Evolutionary conservation across 92 coral and sea anemone species (phyloP).

Genomic region (Porites rus): DNA sequence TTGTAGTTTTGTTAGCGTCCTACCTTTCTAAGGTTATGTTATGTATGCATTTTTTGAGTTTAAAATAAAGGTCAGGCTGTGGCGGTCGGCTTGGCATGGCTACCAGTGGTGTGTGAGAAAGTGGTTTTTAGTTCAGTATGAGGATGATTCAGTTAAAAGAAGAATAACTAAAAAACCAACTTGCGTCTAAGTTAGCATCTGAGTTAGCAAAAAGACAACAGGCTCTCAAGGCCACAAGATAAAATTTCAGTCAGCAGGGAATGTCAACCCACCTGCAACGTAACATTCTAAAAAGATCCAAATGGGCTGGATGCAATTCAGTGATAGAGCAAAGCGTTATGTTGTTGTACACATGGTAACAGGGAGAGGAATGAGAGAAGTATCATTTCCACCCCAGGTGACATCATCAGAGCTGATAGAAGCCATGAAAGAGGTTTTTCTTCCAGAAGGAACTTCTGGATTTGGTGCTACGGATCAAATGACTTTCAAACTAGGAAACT

Average conservation of each 20-base stretch:
- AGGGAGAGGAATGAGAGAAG: constrained; percentile 29
- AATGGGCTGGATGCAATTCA: constrained; percentile 25
- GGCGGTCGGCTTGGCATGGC: no score
- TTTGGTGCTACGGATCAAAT: constrained; percentile 21
- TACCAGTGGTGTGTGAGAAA: no score
- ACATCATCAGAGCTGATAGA: constrained; percentile 29
- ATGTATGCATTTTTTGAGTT: no score
- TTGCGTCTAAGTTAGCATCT: no score
- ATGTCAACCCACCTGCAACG: not conserved
- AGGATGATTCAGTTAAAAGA: no score
- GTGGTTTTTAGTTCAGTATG: no score
- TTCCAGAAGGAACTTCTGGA: constrained; percentile 23
- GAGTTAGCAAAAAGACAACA: no score
- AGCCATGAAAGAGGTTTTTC: constrained; percentile 25
- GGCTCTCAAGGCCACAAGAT: no score
- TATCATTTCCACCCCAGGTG: constrained; percentile 17
- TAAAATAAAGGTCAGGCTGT: no score
- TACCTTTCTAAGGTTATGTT: no score
- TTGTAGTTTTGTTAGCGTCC: no score
- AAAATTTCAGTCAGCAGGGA: not conserved
- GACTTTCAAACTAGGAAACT: constrained; percentile 33
- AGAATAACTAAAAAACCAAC: no score
- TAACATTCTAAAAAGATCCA: constrained; percentile 24
- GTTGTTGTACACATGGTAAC: constrained; percentile 31
- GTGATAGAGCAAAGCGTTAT: constrained; percentile 17